These are phyloP conservation scores for Tadarida brasiliensis DNA, from an alignment of 2,797 vertebrate genomes.

Conservation along the genomic window DNA sequence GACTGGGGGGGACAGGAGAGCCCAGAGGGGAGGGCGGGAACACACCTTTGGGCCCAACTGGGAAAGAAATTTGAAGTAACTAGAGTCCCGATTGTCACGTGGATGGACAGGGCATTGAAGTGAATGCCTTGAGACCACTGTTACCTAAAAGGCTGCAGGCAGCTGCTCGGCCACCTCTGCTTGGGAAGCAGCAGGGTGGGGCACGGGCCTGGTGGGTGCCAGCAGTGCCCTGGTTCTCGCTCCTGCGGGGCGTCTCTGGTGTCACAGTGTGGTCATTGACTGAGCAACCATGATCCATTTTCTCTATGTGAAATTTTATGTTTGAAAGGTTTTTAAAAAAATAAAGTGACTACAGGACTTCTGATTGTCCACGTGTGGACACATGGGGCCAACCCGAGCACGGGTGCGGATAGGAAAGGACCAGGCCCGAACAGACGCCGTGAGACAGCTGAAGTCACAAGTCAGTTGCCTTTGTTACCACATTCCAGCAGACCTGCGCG, in stretches of 20 bases:
- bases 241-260: fast-evolving
- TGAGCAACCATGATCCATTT: fast-evolving
- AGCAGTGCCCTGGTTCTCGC: neutral
- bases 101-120: neutral
- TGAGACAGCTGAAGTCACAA: neutral
- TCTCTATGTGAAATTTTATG: neutral
- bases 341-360: neutral
- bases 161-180: neutral
- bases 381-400: neutral
- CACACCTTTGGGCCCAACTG: neutral
- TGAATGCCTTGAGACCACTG: neutral
- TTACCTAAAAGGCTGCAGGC: neutral
- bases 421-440: neutral
- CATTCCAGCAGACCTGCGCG: neutral
- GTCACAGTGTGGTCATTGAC: neutral
- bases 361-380: neutral
- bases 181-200: neutral
- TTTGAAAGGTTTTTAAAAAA: neutral
- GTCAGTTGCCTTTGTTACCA: neutral
- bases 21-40: no score
- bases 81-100: fast-evolving
- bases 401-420: neutral
- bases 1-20: neutral
- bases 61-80: neutral
- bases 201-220: neutral